Evolutionary conservation across 2,797 vertebrate genomes (phyloP), one percentile per base, ranked within the genome.

Genomic region (Erpetoichthys calabaricus): DNA sequence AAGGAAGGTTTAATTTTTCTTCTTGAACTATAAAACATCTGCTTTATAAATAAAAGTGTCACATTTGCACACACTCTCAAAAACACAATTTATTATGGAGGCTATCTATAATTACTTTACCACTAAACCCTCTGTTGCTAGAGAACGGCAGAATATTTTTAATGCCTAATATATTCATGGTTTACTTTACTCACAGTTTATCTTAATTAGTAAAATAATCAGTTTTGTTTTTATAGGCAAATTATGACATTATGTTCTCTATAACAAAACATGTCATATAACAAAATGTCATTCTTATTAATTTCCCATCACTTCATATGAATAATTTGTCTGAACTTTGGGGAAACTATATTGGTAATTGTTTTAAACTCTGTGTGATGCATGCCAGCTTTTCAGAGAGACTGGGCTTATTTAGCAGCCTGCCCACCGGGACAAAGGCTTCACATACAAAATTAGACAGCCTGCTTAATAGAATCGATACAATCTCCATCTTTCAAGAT

Each of bases 151-250:
- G 7, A 49, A 7, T 49, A 49, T 49, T 49, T 49, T 49, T n/a
- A 49, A 49, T 49, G 47, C 3, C n/a, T 49, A 7, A 49, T 49
- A n/a, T n/a, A 49, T 49, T 49, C 3, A 3, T 49, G 47, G 3
- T 3, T 6, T 49, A 49, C 47, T 49, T 3, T 49, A 49, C n/a
- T 10, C 45, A 44, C n/a, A 8, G 10, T 59, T 59, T 52, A 53
- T 53, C 57, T 59, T 59, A 59, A 59, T 59, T 59, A 59, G 52
- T 45, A 25, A 59, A 59, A 53, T 54, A 10, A n/a, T 54, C 53
- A 54, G 53, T 54, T 42, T 25, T 54, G 53, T 54, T 54, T 53
- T 54, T 54, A 3, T 54, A 4, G 41, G 53, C 53, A n/a, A 54
- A 54, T 54, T 3, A 54, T 42, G 53, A 42, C n/a, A 42, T 7